These are phyloP conservation scores for Protobothrops mucrosquamatus DNA, from an alignment of 2,113 vertebrate genomes.

Conservation along the genomic window DNA sequence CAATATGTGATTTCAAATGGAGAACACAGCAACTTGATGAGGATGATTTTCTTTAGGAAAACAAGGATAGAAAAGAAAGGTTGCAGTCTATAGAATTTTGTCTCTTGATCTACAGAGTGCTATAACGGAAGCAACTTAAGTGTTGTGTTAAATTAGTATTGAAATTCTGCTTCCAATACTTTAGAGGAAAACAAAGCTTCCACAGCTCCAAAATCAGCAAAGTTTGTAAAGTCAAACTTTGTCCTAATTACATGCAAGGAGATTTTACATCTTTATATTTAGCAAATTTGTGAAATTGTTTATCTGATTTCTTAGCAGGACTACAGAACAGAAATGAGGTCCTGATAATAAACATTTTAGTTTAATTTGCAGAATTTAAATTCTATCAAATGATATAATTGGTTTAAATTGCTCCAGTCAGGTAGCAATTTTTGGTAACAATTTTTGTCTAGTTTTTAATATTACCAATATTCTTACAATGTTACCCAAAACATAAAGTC, in stretches of 20 bases:
- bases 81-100: not conserved
- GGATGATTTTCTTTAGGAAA: not conserved
- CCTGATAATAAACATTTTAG: not conserved
- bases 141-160: not conserved
- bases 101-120: not conserved
- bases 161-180: not conserved
- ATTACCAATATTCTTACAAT: conserved; percentile 26
- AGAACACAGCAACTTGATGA: not conserved
- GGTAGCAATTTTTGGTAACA: too few relatives aligned
- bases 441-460: not conserved
- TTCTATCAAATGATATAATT: not conserved
- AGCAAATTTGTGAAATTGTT: not conserved
- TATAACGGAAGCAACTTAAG: not conserved
- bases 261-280: not conserved
- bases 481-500: conserved; percentile 23
- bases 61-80: not conserved
- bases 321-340: not conserved
- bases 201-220: not conserved
- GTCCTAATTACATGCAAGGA: not conserved
- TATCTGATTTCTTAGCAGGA: not conserved
- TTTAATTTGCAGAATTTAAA: not conserved
- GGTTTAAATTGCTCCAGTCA: not conserved
- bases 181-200: not conserved
- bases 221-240: not conserved
- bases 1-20: not conserved